phyloP scores from a whole-genome alignment of 2,888 invertebrate genomes.

The Rhimphoctona megacephalus region DNA sequence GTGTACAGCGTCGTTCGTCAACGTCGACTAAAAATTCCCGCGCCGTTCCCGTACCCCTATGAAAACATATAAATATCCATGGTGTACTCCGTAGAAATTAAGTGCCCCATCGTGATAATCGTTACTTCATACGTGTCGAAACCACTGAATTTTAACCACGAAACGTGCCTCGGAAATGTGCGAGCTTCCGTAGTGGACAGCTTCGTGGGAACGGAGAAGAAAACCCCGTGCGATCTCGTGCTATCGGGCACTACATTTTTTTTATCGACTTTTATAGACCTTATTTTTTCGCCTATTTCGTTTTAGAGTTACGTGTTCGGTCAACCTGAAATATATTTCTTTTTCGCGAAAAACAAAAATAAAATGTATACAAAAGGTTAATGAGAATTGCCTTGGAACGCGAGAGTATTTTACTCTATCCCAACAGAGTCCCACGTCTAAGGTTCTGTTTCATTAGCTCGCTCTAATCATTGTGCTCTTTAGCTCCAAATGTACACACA shows the following conservation, averaged over 20 bases:
- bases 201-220: not conserved
- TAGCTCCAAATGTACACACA: conserved; percentile 67
- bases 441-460: conserved; percentile 64
- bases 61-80: conserved; percentile 45
- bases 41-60: not conserved
- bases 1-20: conserved; percentile 69
- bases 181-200: not conserved
- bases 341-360: not conserved
- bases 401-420: conserved; percentile 74
- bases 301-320: not conserved
- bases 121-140: conserved; percentile 46
- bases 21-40: conserved; percentile 52
- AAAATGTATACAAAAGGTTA: conserved; percentile 25
- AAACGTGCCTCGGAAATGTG: conserved; percentile 55
- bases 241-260: not conserved
- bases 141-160: conserved; percentile 51
- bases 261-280: not conserved
- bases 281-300: not conserved
- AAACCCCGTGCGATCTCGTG: not conserved
- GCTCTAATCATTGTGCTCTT: conserved; percentile 60
- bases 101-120: conserved; percentile 12
- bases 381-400: conserved; percentile 69
- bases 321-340: not conserved
- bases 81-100: not conserved
- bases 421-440: conserved; percentile 73